These are phyloP conservation scores for Tangara arthus DNA, from an alignment of 2,797 vertebrate genomes.

Conservation along the genomic window DNA sequence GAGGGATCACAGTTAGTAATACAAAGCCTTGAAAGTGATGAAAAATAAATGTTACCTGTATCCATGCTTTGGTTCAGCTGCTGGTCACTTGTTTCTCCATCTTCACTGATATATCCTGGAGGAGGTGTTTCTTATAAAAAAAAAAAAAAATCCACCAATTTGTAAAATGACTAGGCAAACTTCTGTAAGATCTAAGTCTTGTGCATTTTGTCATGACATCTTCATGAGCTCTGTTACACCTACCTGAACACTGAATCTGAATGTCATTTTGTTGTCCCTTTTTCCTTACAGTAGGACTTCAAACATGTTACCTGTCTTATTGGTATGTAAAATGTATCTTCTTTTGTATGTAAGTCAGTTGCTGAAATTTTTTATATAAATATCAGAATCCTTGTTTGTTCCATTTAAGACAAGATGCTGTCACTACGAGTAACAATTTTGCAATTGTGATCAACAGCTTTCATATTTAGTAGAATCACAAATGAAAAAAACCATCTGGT, in stretches of 20 bases:
- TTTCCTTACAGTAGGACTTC: neutral
- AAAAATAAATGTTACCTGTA: slow-evolving; percentile 80
- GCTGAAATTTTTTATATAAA: neutral
- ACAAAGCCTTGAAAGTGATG: neutral
- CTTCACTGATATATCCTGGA: slow-evolving; percentile 98
- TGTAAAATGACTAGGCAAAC: neutral
- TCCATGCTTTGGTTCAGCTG: slow-evolving; percentile 99
- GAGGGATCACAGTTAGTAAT: neutral
- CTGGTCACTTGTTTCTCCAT: slow-evolving; percentile 97
- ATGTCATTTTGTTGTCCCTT: neutral
- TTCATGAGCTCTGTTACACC: neutral
- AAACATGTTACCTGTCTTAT: neutral
- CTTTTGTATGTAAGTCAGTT: neutral
- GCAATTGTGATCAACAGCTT: slow-evolving; percentile 17
- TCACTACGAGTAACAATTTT: slow-evolving; percentile 7
- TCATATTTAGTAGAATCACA: slow-evolving; percentile 7
- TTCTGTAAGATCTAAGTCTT: neutral
- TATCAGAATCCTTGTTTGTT: neutral
- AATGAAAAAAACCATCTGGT: slow-evolving; percentile 30
- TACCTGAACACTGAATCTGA: neutral
- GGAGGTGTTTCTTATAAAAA: slow-evolving; percentile 90
- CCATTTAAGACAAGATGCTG: neutral
- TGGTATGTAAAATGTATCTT: neutral
- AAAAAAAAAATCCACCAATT: neutral
- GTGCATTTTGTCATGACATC: neutral